These are phyloP conservation scores for Campoplex capitator DNA, from an alignment of 2,888 invertebrate species.

Conservation along the genomic window DNA sequence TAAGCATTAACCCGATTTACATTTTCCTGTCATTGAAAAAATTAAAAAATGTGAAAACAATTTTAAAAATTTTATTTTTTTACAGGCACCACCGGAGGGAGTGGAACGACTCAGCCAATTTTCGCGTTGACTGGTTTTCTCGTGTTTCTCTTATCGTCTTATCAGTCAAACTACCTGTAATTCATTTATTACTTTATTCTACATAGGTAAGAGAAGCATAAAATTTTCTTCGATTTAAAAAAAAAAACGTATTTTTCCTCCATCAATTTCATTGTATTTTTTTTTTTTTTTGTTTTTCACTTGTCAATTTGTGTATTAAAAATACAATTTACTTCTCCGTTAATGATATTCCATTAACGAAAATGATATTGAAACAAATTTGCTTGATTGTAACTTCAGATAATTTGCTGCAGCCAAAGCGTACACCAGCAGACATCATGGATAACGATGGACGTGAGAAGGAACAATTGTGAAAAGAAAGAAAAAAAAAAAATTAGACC, in stretches of 20 bases:
- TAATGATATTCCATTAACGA: not conserved
- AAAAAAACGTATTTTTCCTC: not conserved
- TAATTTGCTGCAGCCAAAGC: conserved; percentile 84
- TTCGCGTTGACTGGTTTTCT: conserved; percentile 72
- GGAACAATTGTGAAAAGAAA: conserved; percentile 72
- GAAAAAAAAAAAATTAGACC: not conserved
- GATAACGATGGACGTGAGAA: conserved; percentile 63
- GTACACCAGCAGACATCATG: conserved; percentile 79
- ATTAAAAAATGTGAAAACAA: too few relatives aligned
- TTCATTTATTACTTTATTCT: conserved; percentile 74
- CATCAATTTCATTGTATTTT: not conserved
- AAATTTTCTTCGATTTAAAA: too few relatives aligned
- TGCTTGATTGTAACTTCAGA: conserved; percentile 68
- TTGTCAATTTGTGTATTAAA: not conserved
- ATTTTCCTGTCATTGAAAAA: not conserved
- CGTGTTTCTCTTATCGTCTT: conserved; percentile 77
- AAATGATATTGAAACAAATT: not conserved
- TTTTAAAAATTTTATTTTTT: not conserved
- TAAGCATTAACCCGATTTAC: not conserved
- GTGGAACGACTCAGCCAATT: conserved; percentile 66
- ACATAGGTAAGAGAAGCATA: conserved; percentile 76
- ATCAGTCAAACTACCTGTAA: conserved; percentile 79
- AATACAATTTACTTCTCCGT: not conserved
- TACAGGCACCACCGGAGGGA: conserved; percentile 59
- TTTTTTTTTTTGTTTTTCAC: not conserved